Evolutionary conservation across 2,888 invertebrate species (phyloP), one percentile per base, ranked within the genome.

Genomic region (Stratiomys singularior): DNA sequence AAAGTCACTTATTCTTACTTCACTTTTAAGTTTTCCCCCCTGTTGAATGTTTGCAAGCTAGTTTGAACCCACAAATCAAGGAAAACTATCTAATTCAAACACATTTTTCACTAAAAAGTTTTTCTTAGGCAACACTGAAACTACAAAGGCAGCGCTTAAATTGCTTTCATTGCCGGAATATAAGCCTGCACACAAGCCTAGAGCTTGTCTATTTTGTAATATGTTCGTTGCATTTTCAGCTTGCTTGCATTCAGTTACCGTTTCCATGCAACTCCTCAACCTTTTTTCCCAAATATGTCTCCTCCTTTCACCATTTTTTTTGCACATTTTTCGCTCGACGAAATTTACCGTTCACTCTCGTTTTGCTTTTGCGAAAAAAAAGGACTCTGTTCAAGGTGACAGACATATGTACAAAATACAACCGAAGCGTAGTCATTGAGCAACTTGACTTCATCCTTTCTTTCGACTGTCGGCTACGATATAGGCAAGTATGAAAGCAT

Each of bases 381-480:
- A 52, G 28, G 46, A 72, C 23, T 52, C 28, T 28, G 46, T 69
- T 69, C 69, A 69, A 69, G 69, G 69, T 69, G 46, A 46, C 25
- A 69, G 7, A 63, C 58, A 58, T 21, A n/a, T 56, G 30, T 18
- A 72, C 21, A 18, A 72, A 72, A 37, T 37, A 52, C 18, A n/a
- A 27, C 25, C 28, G 27, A 56, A 18, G 47, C 25, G 25, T 69
- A 72, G 28, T 56, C 37, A 30, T 30, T 30, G 28, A 30, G 15
- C 44, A 37, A 21, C 27, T 63, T 27, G 28, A 63, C 27, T 63
- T 66, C 37, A 37, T 15, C n/a, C 28, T 66, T 21, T 21, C n/a
- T 18, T 66, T 64, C 15, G 13, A 56, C 27, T 13, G 37, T 28
- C 27, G 46, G 37, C 76, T 15, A 64, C 18, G 44, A 23, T 76